Conservation (phyloP, 2,797 vertebrate genomes). For the Loris lydekkerianus region DNA sequence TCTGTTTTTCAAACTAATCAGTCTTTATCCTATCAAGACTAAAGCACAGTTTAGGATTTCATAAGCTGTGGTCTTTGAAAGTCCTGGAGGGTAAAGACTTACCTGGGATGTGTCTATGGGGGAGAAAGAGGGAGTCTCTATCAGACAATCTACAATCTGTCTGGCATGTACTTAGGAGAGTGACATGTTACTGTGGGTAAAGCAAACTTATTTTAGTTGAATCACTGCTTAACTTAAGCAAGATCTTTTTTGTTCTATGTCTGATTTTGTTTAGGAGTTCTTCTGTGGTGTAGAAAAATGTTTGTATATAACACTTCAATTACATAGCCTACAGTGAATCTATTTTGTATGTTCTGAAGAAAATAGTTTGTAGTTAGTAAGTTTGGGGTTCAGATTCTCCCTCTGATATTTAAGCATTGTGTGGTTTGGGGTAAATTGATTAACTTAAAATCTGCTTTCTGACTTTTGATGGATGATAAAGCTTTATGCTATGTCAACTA, state of each 20-base stretch:
- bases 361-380: background rate
- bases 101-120: background rate
- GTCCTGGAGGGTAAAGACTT: background rate
- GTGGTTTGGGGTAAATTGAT: background rate
- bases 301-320: background rate
- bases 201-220: background rate
- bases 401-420: background rate
- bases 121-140: background rate
- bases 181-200: background rate
- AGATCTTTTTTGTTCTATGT: background rate
- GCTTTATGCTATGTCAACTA: background rate
- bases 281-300: background rate
- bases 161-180: background rate
- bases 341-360: background rate
- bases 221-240: constrained; percentile 4
- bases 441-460: background rate
- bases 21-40: background rate
- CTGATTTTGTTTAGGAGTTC: constrained; percentile 28
- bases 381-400: background rate
- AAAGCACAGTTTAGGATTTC: background rate
- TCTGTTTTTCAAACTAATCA: constrained; percentile 15
- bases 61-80: constrained; percentile 7
- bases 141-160: background rate
- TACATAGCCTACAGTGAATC: background rate
- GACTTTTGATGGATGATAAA: background rate